Evolutionary conservation across 2,888 invertebrate species (phyloP).

Genomic region (Syrphus vitripennis): DNA sequence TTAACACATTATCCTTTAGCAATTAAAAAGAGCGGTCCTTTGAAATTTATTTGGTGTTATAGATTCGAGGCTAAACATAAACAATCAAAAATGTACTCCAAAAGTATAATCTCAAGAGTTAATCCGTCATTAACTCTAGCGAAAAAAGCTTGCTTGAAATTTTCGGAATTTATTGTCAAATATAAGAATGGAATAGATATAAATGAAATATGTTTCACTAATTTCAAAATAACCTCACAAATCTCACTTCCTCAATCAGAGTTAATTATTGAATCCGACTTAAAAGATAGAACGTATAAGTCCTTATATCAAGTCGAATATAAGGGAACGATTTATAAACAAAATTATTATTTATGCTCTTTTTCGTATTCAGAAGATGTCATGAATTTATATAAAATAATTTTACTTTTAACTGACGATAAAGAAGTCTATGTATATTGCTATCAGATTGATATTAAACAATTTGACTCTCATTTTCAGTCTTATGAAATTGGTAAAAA

Average conservation of each 20-base stretch:
- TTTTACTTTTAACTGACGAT: too few species aligned
- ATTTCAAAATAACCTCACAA: background rate
- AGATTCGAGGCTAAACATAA: slow-evolving; percentile 7
- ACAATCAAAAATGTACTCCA: background rate
- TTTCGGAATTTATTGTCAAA: slow-evolving; percentile 17
- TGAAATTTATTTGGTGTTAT: slow-evolving; percentile 5
- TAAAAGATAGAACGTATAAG: background rate
- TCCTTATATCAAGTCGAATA: background rate
- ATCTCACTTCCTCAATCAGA: background rate
- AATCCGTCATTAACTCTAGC: slow-evolving; percentile 9
- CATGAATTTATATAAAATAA: too few species aligned
- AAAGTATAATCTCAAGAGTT: background rate
- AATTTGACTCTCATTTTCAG: too few species aligned
- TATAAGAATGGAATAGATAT: slow-evolving; percentile 11
- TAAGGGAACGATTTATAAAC: background rate
- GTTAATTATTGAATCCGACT: background rate
- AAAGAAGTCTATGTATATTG: too few species aligned
- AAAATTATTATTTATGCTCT: too few species aligned
- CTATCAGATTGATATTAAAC: too few species aligned
- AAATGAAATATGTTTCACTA: background rate
- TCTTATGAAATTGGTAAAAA: too few species aligned
- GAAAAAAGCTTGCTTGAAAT: background rate
- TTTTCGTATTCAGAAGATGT: too few species aligned
- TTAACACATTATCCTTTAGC: slow-evolving; percentile 15
- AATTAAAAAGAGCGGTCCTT: slow-evolving; percentile 7